Conservation (phyloP, 2,888 invertebrate genomes). For the Caenorhabditis panamensis region DNA sequence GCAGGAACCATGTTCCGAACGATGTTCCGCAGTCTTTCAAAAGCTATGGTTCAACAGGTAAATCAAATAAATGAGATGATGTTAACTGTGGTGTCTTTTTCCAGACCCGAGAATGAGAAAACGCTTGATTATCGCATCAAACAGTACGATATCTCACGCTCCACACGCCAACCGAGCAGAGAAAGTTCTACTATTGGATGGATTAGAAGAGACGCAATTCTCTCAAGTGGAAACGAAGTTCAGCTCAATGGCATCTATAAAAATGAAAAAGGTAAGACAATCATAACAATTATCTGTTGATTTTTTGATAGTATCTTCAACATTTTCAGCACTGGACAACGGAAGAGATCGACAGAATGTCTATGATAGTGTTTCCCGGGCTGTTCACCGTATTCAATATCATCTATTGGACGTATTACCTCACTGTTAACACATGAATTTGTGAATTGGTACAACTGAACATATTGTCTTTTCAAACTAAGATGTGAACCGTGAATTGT, state of each 20-base stretch:
- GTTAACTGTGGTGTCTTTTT: background rate
- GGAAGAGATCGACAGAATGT: constrained; percentile 74
- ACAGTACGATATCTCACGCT: constrained; percentile 51
- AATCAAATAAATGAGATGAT: background rate
- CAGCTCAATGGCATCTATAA: constrained; percentile 47
- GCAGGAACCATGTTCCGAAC: constrained; percentile 69
- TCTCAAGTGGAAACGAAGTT: constrained; percentile 64
- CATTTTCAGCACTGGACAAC: constrained; percentile 62
- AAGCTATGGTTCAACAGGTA: constrained; percentile 68
- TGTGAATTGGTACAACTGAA: constrained; percentile 11
- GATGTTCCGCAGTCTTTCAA: constrained; percentile 67
- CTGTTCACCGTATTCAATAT: constrained; percentile 78
- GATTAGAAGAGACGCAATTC: constrained; percentile 62
- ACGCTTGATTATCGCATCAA: constrained; percentile 57
- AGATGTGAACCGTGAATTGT: constrained; percentile 13
- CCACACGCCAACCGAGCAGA: constrained; percentile 58
- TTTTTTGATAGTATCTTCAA: too few relatives aligned
- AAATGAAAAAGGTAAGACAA: constrained; percentile 59
- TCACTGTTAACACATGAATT: constrained; percentile 62
- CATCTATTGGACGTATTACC: constrained; percentile 80
- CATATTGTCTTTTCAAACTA: constrained; percentile 21
- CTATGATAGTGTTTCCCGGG: constrained; percentile 74
- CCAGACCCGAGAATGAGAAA: constrained; percentile 68
- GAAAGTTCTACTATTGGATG: constrained; percentile 68
- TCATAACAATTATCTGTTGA: too few relatives aligned